Evolutionary conservation across 2,113 vertebrate genomes (phyloP), one percentile per base, ranked within the genome.

Genomic region (Sceloporus tristichus): DNA sequence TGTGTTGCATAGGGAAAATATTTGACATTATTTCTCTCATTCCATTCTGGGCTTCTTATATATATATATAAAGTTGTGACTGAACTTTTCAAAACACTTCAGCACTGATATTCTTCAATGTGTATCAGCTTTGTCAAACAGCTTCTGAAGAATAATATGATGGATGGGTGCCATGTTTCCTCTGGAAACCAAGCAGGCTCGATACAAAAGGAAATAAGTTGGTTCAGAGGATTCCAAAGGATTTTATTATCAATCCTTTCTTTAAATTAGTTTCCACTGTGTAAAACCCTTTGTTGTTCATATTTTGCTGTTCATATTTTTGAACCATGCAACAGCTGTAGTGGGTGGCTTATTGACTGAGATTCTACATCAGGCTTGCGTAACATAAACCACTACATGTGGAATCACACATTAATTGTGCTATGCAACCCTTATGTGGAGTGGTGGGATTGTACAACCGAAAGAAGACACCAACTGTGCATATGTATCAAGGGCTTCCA

Each of bases 11-110:
- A 91, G 70, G 68, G 29, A 91, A 92, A 92, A 91, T 93, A 93
- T 89, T 94, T 91, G 42, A 82, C 65, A 48, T 59, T 79, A 79
- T 86, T 93, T 92, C 75, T 84, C 62, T 87, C 42, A 66, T 27
- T 86, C 66, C 7, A 0, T 85, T 87, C 38, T 13, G 3, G 2
- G 9, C 80, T 87, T 85, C 76, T 82, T 84, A 74, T 70, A 48
- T 5, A 74, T 70, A 48, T 5, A 48, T 0, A 34, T 86, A 79
- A 48, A 9, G 9, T 90, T 21, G 4, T 92, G 42, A 84, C 29
- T 89, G 75, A 94, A 90, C 42, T 94, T 91, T 90, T 92, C 85
- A 91, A 93, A 94, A 87, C 11, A 76, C 76, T 93, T 89, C 25
- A 92, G 4, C 85, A 21, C 18, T 82, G 71, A 40, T 88, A 84